Percentiles rank a stretch among this genome's conserved stretches.
Conservation (phyloP, 2,888 invertebrate species). For the Didymodactylos carnosus region DNA sequence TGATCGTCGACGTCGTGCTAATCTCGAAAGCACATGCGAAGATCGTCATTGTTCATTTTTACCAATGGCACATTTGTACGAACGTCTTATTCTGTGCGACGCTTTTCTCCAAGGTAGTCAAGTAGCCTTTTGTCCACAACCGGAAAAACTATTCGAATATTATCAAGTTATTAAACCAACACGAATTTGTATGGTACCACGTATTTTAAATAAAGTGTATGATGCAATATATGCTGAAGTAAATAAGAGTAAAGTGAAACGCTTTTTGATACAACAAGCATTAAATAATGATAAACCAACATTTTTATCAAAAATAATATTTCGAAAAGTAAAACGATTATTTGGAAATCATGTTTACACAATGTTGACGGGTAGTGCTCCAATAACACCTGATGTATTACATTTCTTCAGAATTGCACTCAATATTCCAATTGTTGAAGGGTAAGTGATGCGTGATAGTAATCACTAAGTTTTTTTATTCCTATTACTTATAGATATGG, state of each 20-base stretch:
- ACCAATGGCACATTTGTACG: slow-evolving; percentile 28
- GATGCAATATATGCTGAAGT: slow-evolving; percentile 45
- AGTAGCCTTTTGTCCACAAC: background rate
- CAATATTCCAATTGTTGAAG: slow-evolving; percentile 29
- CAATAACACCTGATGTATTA: slow-evolving; percentile 64
- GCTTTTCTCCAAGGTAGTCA: background rate
- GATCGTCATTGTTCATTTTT: slow-evolving; percentile 24
- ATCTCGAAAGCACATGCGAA: background rate
- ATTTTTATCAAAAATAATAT: slow-evolving; percentile 75
- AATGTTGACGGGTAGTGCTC: slow-evolving; percentile 84
- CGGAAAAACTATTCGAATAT: background rate
- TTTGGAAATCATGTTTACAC: slow-evolving; percentile 74
- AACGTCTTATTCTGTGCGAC: slow-evolving; percentile 14
- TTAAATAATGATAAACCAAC: slow-evolving; percentile 66
- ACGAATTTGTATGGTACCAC: slow-evolving; percentile 78
- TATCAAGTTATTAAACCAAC: slow-evolving; percentile 36
- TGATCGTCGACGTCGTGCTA: background rate
- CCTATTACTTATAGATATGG: too few relatives aligned
- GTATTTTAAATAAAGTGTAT: slow-evolving; percentile 78
- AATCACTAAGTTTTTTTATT: too few relatives aligned
- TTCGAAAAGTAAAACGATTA: slow-evolving; percentile 70
- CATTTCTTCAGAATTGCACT: slow-evolving; percentile 28
- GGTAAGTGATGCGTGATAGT: too few relatives aligned
- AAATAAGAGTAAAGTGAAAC: background rate
- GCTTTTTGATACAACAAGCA: slow-evolving; percentile 60